phyloP scores from a whole-genome alignment of 1,140 invertebrate species.

The Cecropterus lyciades region DNA sequence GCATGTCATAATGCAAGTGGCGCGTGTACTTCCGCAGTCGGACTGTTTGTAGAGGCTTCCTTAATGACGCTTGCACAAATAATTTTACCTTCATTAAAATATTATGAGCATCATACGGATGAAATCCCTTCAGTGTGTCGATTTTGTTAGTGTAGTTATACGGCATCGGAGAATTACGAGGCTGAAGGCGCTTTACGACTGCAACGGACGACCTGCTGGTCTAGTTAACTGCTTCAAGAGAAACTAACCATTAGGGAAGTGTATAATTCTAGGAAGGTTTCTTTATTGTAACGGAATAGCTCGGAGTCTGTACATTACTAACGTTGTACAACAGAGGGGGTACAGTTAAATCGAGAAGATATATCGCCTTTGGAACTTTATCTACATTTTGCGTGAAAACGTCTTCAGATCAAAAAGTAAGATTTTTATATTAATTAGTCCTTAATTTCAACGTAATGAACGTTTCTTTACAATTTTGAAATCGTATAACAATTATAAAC shows the following conservation, averaged over 20 bases:
- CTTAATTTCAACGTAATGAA: too few relatives aligned
- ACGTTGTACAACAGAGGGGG: not conserved
- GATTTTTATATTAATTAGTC: too few relatives aligned
- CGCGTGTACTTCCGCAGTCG: too few relatives aligned
- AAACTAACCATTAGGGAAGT: conserved; percentile 16
- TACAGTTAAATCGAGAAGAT: not conserved
- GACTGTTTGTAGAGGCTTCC: too few relatives aligned
- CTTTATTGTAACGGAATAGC: conserved; percentile 7
- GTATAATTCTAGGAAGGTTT: conserved; percentile 7
- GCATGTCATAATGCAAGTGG: too few relatives aligned
- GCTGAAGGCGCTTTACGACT: conserved; percentile 16
- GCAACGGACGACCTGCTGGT: conserved; percentile 10
- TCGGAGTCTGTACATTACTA: not conserved
- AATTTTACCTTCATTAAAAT: not conserved
- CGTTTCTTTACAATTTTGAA: too few relatives aligned
- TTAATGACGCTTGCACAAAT: not conserved
- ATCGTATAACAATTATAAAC: too few relatives aligned
- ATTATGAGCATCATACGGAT: not conserved
- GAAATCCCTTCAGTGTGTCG: not conserved
- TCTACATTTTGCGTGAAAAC: not conserved
- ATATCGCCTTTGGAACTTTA: not conserved
- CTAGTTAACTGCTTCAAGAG: conserved; percentile 21
- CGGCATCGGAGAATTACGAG: conserved; percentile 15
- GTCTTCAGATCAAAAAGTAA: too few relatives aligned
- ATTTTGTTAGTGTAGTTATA: conserved; percentile 17